Evolutionary conservation across 1,140 invertebrate genomes (phyloP).

Genomic region (Hetaerina americana): DNA sequence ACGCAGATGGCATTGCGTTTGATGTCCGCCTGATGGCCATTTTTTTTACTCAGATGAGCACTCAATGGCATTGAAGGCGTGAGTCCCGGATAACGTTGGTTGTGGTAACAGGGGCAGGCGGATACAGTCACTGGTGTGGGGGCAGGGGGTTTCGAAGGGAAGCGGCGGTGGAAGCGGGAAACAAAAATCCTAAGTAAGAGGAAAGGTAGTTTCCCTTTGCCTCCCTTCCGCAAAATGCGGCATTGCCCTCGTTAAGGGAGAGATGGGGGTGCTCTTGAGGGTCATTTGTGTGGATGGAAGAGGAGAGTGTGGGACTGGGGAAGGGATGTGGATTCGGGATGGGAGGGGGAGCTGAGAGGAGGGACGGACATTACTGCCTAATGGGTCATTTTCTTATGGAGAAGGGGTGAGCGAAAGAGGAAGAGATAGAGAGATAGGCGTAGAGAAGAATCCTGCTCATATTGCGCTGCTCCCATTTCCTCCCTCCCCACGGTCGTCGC

Average conservation of each 20-base stretch:
- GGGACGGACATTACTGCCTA: background rate
- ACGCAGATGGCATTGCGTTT: background rate
- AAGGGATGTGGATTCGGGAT: too few relatives aligned
- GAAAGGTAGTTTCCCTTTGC: background rate
- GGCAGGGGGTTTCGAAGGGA: too few relatives aligned
- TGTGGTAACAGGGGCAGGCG: too few relatives aligned
- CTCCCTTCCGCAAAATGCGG: background rate
- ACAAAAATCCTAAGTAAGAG: background rate
- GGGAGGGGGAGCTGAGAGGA: background rate
- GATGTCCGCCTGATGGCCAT: background rate
- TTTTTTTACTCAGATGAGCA: background rate
- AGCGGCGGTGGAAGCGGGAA: background rate
- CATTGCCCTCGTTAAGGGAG: background rate
- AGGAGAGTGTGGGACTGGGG: background rate
- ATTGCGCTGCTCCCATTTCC: too few relatives aligned
- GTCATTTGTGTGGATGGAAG: background rate
- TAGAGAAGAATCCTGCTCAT: too few relatives aligned
- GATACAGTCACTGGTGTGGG: too few relatives aligned
- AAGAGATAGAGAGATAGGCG: too few relatives aligned
- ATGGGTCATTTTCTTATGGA: background rate
- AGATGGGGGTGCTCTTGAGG: background rate
- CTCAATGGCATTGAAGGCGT: background rate
- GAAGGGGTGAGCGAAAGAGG: too few relatives aligned
- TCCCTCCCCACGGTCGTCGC: too few relatives aligned
- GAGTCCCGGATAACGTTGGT: too few relatives aligned